Evolutionary conservation across 1,140 invertebrate genomes (phyloP), one percentile per base, ranked within the genome.

Genomic region (Aphelinus atriplicis): DNA sequence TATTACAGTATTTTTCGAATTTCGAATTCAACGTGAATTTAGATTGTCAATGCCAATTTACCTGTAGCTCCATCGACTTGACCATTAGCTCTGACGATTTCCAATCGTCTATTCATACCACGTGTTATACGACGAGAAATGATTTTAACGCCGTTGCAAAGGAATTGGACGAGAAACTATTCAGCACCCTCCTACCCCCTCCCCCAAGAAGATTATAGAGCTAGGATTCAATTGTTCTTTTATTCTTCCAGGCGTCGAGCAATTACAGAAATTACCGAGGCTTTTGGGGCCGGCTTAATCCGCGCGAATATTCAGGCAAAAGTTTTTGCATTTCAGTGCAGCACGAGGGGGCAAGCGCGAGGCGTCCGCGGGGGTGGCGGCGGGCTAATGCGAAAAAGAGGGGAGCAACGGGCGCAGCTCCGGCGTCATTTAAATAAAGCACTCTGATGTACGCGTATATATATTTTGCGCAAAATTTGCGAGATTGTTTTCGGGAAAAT

Each of bases 401-500:
- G 10, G 26, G 42, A 47, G 26, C 26, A 26, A 26, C 26, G 26
- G 26, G 26, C 26, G 26, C 68, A 1, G 45, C 9, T 43, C 6
- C 7, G 26, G 67, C 9, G 68, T 6, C 47, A 53, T 51, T 51
- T 60, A 69, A 58, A 58, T 60, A 69, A 69, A 69, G 67, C 56
- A 60, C 50, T 68, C 26, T 26, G 2, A 68, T 57, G 53, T 68
- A 58, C 26, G 6, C 26, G 42, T 53, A 62, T 7, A 43, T n/a
- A n/a, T 7, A n/a, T 55, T 63, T 55, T n/a, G 70, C 43, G 51
- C 3, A 6, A n/a, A 70, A 70, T 71, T 62, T 63, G 51, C 70
- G 48, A 47, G 70, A 71, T 62, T 71, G 70, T 53, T 71, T 71
- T 61, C 47, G 68, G 47, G 42, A 5, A 68, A 68, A 68, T 68